Evolutionary conservation across 2,797 vertebrate genomes (phyloP).

Genomic region (Lacerta viridis): DNA sequence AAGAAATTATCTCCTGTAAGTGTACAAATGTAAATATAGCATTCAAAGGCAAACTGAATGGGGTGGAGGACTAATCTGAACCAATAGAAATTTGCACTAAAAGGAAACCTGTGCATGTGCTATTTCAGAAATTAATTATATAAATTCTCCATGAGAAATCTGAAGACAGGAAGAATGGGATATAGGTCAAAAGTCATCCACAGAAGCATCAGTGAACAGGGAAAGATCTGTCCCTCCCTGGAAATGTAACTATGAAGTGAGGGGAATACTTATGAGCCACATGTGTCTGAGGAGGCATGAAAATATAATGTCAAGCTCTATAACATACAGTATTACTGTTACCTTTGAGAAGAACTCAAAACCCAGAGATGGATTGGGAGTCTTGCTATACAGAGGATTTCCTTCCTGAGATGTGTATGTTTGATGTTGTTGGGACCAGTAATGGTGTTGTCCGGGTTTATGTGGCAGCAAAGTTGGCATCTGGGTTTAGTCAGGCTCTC

Average conservation of each 20-base stretch:
- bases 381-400: neutral
- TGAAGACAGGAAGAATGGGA: neutral
- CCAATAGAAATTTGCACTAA: neutral
- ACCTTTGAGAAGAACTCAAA: neutral
- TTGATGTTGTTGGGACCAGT: too few relatives aligned
- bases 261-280: neutral
- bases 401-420: too few relatives aligned
- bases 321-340: neutral
- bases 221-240: neutral
- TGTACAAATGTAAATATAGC: too few relatives aligned
- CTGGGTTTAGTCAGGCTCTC: too few relatives aligned
- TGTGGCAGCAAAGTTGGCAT: too few relatives aligned
- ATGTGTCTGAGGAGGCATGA: neutral
- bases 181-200: too few relatives aligned
- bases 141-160: neutral
- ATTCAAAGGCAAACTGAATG: too few relatives aligned
- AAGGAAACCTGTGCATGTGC: neutral
- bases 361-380: neutral
- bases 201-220: neutral
- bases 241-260: neutral
- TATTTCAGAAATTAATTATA: neutral
- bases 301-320: neutral
- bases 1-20: too few relatives aligned
- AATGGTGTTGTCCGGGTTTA: too few relatives aligned
- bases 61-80: neutral